A percentile compares a stretch with the other conserved stretches of the same genome.
These are phyloP conservation scores for Mechanitis messenoides DNA, from an alignment of 2,888 invertebrate genomes.

Conservation along the genomic window DNA sequence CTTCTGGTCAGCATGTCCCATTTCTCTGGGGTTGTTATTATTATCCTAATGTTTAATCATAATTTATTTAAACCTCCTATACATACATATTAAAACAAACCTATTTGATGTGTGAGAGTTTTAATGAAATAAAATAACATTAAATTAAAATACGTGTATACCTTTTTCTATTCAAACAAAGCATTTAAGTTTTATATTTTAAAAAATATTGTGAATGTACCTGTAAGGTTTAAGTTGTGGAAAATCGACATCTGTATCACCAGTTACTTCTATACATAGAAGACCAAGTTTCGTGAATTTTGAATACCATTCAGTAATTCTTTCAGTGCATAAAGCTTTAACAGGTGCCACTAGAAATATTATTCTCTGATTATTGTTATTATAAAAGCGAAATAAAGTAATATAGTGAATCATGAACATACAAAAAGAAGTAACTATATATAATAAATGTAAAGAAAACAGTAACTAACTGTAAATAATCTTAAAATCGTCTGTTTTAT, in stretches of 20 bases:
- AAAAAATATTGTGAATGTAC: constrained; percentile 35
- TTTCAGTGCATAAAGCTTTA: constrained; percentile 86
- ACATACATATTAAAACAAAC: no score
- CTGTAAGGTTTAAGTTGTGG: constrained; percentile 61
- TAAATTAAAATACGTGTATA: neutral
- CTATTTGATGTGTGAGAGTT: no score
- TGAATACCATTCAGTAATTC: constrained; percentile 82
- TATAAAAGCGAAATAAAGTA: neutral
- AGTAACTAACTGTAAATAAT: constrained; percentile 82
- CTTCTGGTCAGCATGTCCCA: constrained; percentile 88
- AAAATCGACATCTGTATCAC: constrained; percentile 84
- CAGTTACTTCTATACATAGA: constrained; percentile 83
- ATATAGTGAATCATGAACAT: neutral
- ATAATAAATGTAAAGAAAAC: constrained; percentile 8
- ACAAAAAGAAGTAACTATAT: constrained; percentile 1
- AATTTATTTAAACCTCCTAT: no score
- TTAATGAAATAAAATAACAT: neutral
- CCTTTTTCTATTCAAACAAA: neutral
- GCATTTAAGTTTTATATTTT: neutral
- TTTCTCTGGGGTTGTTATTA: constrained; percentile 90
- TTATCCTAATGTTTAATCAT: constrained; percentile 56
- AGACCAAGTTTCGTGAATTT: constrained; percentile 81
- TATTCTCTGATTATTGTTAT: neutral
- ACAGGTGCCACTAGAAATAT: constrained; percentile 82
- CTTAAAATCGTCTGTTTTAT: constrained; percentile 73